Percentiles rank a stretch among this genome's conserved stretches.
Conservation (phyloP, 92 coral and sea anemone genomes). For the Plumapathes pennacea region DNA sequence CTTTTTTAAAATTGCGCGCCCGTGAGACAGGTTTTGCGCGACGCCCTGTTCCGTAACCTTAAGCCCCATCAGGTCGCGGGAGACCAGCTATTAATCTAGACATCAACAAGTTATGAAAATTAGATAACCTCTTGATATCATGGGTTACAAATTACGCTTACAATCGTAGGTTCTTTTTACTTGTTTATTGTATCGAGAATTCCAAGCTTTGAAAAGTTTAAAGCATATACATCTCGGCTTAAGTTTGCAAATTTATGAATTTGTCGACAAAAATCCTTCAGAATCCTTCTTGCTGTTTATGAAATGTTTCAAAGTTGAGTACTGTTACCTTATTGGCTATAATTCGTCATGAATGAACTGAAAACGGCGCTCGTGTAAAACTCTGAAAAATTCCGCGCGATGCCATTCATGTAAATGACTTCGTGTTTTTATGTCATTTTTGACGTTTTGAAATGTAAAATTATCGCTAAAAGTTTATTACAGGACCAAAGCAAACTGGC, state of each 20-base stretch:
- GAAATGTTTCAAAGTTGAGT: conserved; percentile 1
- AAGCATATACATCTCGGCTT: neutral
- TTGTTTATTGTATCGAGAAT: neutral
- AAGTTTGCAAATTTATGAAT: neutral
- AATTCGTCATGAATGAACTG: neutral
- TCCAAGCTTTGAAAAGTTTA: conserved; percentile 6
- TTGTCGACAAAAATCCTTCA: neutral
- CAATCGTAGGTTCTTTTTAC: too few relatives aligned
- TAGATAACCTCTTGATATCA: too few relatives aligned
- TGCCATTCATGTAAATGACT: neutral
- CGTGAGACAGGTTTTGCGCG: too few relatives aligned
- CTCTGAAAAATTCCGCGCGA: neutral
- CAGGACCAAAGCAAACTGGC: too few relatives aligned
- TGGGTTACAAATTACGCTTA: too few relatives aligned
- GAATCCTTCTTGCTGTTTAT: conserved; percentile 2
- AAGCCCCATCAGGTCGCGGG: too few relatives aligned
- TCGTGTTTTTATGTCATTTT: neutral
- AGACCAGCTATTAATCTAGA: too few relatives aligned
- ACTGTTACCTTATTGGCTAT: neutral
- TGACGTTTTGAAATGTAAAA: too few relatives aligned
- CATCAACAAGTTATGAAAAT: too few relatives aligned
- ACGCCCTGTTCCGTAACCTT: too few relatives aligned
- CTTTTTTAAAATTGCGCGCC: too few relatives aligned
- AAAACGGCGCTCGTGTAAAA: neutral
- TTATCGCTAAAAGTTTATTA: too few relatives aligned